phyloP scores from a whole-genome alignment of 1,140 invertebrate genomes.

The Meloidogyne floridensis region DNA sequence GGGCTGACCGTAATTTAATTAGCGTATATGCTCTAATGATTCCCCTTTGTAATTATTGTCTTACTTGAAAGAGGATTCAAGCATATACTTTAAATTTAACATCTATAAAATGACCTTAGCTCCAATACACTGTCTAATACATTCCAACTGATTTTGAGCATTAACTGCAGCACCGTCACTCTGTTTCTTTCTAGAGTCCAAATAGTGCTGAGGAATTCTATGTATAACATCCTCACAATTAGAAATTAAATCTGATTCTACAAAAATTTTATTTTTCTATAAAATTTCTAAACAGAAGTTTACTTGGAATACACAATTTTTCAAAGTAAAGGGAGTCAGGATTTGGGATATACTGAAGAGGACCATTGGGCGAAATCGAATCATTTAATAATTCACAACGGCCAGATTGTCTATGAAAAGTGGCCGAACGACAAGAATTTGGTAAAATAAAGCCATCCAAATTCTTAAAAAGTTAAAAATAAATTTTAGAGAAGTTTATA shows the following conservation, averaged over 20 bases:
- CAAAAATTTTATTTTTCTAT: neutral
- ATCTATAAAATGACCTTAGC: constrained; percentile 23
- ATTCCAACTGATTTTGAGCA: constrained; percentile 44
- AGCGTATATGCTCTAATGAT: no score
- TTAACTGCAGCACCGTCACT: constrained; percentile 50
- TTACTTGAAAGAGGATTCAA: no score
- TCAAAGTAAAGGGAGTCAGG: constrained; percentile 50
- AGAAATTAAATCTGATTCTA: constrained; percentile 35
- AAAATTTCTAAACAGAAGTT: neutral
- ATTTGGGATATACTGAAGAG: constrained; percentile 46
- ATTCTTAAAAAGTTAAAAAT: constrained; percentile 11
- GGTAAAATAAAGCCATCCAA: constrained; percentile 46
- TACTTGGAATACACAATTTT: constrained; percentile 50
- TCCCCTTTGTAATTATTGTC: no score
- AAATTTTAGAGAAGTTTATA: constrained; percentile 21
- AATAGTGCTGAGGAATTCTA: constrained; percentile 46
- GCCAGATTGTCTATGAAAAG: constrained; percentile 43
- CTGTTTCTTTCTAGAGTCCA: constrained; percentile 32
- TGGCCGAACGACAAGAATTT: constrained; percentile 36
- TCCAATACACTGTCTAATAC: constrained; percentile 42
- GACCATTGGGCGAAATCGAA: constrained; percentile 48
- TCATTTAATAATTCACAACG: constrained; percentile 43
- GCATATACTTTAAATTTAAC: no score
- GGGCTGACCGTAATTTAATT: no score
- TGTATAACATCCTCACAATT: constrained; percentile 51